Evolutionary conservation across 2,797 vertebrate genomes (phyloP), one percentile per base, ranked within the genome.

Genomic region (Cephalopachus bancanus): DNA sequence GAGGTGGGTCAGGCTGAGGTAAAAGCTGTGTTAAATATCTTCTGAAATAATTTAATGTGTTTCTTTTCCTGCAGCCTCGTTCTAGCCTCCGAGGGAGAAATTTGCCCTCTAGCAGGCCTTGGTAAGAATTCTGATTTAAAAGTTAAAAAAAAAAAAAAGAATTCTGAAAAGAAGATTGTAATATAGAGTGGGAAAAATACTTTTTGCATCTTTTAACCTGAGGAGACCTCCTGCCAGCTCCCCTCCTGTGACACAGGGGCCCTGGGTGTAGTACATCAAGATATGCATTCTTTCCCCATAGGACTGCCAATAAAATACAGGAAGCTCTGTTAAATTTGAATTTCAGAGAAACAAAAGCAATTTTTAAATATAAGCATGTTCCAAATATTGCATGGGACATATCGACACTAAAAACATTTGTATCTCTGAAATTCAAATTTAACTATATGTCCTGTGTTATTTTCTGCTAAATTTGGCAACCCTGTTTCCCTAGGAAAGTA

Each of bases 401-500:
- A 75, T 26, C 69, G 81, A 89, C 59, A 75, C 24, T 86, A 53
- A 64, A 75, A 75, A 65, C 81, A 57, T 57, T 37, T 83, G 26
- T 24, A 17, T 85, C 67, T 83, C 44, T 93, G 78, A 86, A 95
- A 75, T 96, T 90, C 60, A 94, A 60, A 83, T 85, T 74, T 78
- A 72, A 75, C 19, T n/a, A 30, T 22, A n/a, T 93, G 37, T 51
- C 20, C 2, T 90, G 15, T 60, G 57, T 57, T 96, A 67, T 91
- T 67, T 93, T 90, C 76, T 74, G 20, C n/a, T 89, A 62, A 92
- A 53, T n/a, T 72, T 79, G n/a, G 69, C 17, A 59, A 89, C 10
- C 10, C 12, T 67, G 15, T 75, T 71, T 96, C 69, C 67, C 19
- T 89, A 19, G 44, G 33, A 92, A 93, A 92, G 51, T 33, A 44